Base-by-base conservation (phyloP, 1,140 invertebrate genomes). In the Diorhabda elongata region DNA sequence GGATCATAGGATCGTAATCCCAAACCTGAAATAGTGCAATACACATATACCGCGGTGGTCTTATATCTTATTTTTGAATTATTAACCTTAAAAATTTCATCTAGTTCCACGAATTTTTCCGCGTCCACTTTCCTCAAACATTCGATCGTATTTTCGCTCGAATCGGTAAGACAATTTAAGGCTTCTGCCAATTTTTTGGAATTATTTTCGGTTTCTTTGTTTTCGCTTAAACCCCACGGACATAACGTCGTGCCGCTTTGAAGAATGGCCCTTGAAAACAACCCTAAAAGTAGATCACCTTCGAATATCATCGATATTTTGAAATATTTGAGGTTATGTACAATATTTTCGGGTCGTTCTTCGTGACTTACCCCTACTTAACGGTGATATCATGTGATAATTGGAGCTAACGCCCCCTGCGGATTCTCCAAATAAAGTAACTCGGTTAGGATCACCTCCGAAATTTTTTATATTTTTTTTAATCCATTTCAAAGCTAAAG, bases 241-340 rank as follows among this genome's bases (percentile, higher is more conserved):
- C 89, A 90, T 5, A 92, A 80, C 2, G 90, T 88, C 2, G 90
- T 92, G 2, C 93, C 93, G 76, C 91, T 92, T 81, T 92, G 88
- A 0, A 90, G 87, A 67, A 94, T 92, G 3, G 82, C 91, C 58
- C 87, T 86, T 65, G 91, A 88, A 69, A 93, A 91, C 3, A 92
- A 74, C 63, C 88, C 90, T 91, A 61, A 44, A 70, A 73, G 26
- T 26, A 26, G 0, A 26, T 26, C 26, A 26, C 26, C 26, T 2
- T 26, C 26, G 26, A 42, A 57, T 0, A 67, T 43, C n/a, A 58
- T 26, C 5, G 45, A 52, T 52, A 52, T 52, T 52, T 52, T 6
- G 45, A 52, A 52, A 52, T 6, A 52, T 6, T 6, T 6, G 8
- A 52, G 45, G 45, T 52, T 6, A 52, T 6, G 8, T 52, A 52